Conservation (phyloP, 1,140 invertebrate genomes). For the Meloidogyne floridensis region DNA sequence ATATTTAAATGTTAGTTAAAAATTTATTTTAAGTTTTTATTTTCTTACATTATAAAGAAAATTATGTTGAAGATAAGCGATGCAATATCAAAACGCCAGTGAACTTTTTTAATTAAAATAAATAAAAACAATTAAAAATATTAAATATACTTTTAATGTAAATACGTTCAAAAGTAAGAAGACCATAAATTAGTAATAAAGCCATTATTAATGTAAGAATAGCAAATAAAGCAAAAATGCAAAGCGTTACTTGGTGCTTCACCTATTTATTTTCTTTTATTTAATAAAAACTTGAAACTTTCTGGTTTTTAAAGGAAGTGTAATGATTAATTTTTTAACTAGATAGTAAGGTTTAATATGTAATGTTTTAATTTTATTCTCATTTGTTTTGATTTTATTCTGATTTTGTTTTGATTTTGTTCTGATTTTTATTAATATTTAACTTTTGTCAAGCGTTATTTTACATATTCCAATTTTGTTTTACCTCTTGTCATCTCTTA, state of each 20-base stretch:
- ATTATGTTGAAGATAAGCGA: slow-evolving; percentile 16
- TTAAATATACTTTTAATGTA: background rate
- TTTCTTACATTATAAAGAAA: slow-evolving; percentile 7
- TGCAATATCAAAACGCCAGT: slow-evolving; percentile 17
- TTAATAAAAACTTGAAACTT: background rate
- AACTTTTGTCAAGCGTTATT: too few species aligned
- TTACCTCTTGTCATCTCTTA: too few species aligned
- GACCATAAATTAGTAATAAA: slow-evolving; percentile 6
- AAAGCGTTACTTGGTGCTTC: background rate
- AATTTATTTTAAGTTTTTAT: background rate
- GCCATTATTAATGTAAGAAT: slow-evolving; percentile 11
- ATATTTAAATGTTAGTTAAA: background rate
- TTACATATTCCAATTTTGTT: too few species aligned
- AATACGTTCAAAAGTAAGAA: slow-evolving; percentile 9
- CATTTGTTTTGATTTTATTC: too few species aligned
- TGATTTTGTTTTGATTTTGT: too few species aligned
- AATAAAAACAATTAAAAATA: background rate
- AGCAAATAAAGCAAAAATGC: background rate
- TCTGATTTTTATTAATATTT: too few species aligned
- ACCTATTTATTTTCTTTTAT: background rate
- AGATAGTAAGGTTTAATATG: too few species aligned
- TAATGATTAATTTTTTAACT: too few species aligned
- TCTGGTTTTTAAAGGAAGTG: too few species aligned
- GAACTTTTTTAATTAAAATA: background rate
- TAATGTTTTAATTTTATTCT: too few species aligned